A percentile compares a stretch with the other conserved stretches of the same genome.
These are phyloP conservation scores for Agrilus mali DNA, from an alignment of 2,888 invertebrate species.

Conservation along the genomic window DNA sequence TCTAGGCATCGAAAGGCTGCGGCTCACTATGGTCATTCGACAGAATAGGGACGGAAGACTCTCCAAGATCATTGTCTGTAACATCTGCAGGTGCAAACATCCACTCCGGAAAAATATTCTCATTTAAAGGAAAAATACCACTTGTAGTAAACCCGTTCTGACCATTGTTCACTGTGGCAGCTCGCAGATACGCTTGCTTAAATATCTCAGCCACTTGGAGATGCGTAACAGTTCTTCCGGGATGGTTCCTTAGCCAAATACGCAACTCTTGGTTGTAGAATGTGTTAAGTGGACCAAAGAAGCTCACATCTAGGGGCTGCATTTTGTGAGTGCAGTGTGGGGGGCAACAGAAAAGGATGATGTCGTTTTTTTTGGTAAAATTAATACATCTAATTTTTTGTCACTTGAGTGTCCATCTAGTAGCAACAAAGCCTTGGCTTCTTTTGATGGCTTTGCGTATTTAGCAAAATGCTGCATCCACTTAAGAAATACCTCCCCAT, in stretches of 20 bases:
- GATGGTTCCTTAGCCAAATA: conserved; percentile 18
- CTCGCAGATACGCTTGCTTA: conserved; percentile 18
- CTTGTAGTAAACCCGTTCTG: too few relatives aligned
- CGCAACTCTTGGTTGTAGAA: conserved; percentile 20
- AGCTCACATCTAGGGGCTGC: conserved; percentile 23
- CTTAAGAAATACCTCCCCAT: conserved; percentile 1
- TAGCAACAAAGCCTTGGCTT: conserved; percentile 2
- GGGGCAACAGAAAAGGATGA: conserved; percentile 24
- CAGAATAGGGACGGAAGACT: too few relatives aligned
- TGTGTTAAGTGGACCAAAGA: conserved; percentile 21
- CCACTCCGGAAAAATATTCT: conserved; percentile 11
- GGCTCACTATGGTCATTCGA: too few relatives aligned
- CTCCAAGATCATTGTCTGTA: too few relatives aligned
- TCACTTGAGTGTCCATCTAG: conserved; percentile 13
- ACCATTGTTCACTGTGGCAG: conserved; percentile 10
- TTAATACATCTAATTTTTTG: conserved; percentile 4
- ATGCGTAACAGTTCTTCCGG: conserved; percentile 20
- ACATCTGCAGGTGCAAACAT: conserved; percentile 2
- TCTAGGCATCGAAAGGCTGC: too few relatives aligned
- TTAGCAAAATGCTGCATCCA: conserved; percentile 4
- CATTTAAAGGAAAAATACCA: background rate
- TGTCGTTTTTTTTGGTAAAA: conserved; percentile 17
- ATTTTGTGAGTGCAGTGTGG: conserved; percentile 23
- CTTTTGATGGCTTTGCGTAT: conserved; percentile 3
- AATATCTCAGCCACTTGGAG: conserved; percentile 20